Conservation (phyloP, 2,797 vertebrate genomes). For the Columba guinea region DNA sequence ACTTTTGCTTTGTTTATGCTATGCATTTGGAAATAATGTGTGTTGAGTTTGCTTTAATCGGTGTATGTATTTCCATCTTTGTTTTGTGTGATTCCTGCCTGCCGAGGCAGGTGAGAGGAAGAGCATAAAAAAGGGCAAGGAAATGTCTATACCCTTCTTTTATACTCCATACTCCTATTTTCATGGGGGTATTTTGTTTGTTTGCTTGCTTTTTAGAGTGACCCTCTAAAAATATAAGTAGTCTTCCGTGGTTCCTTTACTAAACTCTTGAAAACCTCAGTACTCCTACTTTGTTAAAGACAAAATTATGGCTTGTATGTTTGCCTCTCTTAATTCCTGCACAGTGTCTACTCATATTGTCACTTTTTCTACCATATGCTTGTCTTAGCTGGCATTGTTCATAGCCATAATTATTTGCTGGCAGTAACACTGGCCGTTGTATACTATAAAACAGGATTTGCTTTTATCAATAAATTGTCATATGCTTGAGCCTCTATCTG, state of each 20-base stretch:
- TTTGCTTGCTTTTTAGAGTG: background rate
- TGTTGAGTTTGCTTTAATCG: background rate
- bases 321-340: background rate
- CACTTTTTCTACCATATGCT: background rate
- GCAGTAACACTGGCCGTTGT: background rate
- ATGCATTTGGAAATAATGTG: background rate
- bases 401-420: background rate
- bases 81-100: background rate
- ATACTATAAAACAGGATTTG: background rate
- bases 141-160: background rate
- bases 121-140: background rate
- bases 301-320: background rate
- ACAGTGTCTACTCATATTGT: background rate
- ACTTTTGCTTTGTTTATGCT: background rate
- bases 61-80: background rate
- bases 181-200: background rate
- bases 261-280: background rate
- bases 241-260: background rate
- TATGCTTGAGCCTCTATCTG: background rate
- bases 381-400: background rate
- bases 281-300: background rate
- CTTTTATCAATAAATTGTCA: background rate
- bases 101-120: background rate
- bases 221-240: background rate
- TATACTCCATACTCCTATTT: background rate